Conservation (phyloP, 2,797 vertebrate genomes). For the Lateolabrax maculatus region DNA sequence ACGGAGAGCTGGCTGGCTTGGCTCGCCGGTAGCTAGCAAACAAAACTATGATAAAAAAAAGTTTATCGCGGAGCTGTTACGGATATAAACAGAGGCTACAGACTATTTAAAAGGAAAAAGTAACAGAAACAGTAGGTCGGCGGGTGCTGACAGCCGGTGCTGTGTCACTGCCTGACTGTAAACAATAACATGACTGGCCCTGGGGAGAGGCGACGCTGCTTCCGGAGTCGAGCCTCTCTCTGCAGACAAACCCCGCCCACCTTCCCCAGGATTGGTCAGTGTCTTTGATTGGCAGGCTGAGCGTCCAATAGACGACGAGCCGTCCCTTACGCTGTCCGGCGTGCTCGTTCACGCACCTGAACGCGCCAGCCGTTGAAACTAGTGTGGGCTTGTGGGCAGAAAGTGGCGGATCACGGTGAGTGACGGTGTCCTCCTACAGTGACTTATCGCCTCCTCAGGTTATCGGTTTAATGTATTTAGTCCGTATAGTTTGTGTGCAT, state of each 20-base stretch:
- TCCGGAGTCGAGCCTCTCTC: constrained; percentile 8
- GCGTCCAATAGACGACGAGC: constrained; percentile 31
- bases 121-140: neutral
- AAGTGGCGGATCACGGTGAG: neutral
- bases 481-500: neutral
- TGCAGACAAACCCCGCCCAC: constrained; percentile 4
- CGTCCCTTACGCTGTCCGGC: accelerated
- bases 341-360: constrained; percentile 34
- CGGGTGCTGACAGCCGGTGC: constrained; percentile 12
- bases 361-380: constrained; percentile 58
- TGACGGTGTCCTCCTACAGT: accelerated
- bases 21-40: neutral
- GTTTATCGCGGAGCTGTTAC: neutral
- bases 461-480: neutral
- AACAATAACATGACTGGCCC: constrained; percentile 47
- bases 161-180: constrained; percentile 58
- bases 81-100: neutral
- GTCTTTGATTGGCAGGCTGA: neutral
- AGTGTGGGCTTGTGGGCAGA: neutral
- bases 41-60: constrained; percentile 22
- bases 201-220: neutral
- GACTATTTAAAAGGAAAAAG: neutral
- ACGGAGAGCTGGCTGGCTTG: neutral
- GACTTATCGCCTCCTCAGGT: accelerated
- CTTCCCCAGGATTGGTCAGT: constrained; percentile 42